Evolutionary conservation across 1,140 invertebrate genomes (phyloP).

Genomic region (Ostrea edulis): DNA sequence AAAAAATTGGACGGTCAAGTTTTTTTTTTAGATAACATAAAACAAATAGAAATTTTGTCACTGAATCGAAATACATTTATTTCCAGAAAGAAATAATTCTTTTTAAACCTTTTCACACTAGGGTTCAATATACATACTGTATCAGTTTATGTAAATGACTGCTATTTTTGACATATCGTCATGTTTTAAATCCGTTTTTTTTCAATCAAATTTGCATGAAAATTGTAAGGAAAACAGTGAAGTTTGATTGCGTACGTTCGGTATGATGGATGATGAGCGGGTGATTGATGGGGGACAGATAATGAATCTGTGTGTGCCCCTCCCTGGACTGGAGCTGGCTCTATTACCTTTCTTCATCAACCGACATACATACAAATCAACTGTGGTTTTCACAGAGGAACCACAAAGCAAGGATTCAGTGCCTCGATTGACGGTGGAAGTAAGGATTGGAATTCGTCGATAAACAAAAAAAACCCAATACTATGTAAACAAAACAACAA

Average conservation of each 20-base stretch:
- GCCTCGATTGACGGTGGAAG: neutral
- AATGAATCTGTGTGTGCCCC: neutral
- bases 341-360: neutral
- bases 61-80: neutral
- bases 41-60: too few relatives aligned
- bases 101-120: neutral
- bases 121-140: neutral
- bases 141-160: neutral
- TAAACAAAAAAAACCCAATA: neutral
- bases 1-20: too few relatives aligned
- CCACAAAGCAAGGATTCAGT: neutral
- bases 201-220: neutral
- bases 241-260: neutral
- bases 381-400: neutral
- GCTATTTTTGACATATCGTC: neutral
- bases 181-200: neutral
- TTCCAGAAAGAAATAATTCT: neutral
- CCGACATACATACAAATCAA: neutral
- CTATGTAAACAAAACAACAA: neutral
- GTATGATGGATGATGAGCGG: neutral
- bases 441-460: neutral
- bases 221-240: constrained; percentile 14
- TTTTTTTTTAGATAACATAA: too few relatives aligned
- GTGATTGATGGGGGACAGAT: neutral
- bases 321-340: neutral